phyloP scores from a whole-genome alignment of 2,797 vertebrate genomes.

The Arrhamphus sclerolepis region DNA sequence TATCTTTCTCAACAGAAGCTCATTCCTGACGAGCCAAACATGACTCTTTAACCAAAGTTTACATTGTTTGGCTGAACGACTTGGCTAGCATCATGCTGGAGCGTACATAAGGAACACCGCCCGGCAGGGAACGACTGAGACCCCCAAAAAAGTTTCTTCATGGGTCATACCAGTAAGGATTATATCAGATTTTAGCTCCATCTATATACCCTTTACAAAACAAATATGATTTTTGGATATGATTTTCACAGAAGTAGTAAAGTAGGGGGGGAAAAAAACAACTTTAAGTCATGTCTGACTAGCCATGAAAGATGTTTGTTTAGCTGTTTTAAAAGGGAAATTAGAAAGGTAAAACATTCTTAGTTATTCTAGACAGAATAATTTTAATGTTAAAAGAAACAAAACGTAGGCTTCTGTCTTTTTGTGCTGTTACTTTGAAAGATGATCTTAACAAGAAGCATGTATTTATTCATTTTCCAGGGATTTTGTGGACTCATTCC shows the following conservation, averaged over 20 bases:
- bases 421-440: slow-evolving; percentile 49
- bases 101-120: slow-evolving; percentile 56
- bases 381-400: slow-evolving; percentile 39
- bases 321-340: slow-evolving; percentile 51
- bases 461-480: slow-evolving; percentile 55
- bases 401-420: slow-evolving; percentile 25
- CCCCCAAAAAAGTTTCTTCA: slow-evolving; percentile 18
- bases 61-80: slow-evolving; percentile 52
- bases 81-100: slow-evolving; percentile 43
- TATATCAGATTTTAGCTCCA: slow-evolving; percentile 53
- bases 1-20: slow-evolving; percentile 58
- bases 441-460: slow-evolving; percentile 40
- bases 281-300: slow-evolving; percentile 51
- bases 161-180: slow-evolving; percentile 25
- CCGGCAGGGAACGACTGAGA: slow-evolving; percentile 29
- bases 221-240: slow-evolving; percentile 40
- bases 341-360: slow-evolving; percentile 44
- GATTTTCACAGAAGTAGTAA: slow-evolving; percentile 48
- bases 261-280: slow-evolving; percentile 46
- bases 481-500: slow-evolving; percentile 38
- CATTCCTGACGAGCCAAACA: slow-evolving; percentile 68
- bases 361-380: slow-evolving; percentile 20
- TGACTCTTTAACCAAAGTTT: slow-evolving; percentile 55
- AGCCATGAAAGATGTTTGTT: slow-evolving; percentile 53
- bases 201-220: slow-evolving; percentile 51